Evolutionary conservation across 2,113 vertebrate genomes (phyloP), one percentile per base, ranked within the genome.

Genomic region (Ancistrus triradiatus): DNA sequence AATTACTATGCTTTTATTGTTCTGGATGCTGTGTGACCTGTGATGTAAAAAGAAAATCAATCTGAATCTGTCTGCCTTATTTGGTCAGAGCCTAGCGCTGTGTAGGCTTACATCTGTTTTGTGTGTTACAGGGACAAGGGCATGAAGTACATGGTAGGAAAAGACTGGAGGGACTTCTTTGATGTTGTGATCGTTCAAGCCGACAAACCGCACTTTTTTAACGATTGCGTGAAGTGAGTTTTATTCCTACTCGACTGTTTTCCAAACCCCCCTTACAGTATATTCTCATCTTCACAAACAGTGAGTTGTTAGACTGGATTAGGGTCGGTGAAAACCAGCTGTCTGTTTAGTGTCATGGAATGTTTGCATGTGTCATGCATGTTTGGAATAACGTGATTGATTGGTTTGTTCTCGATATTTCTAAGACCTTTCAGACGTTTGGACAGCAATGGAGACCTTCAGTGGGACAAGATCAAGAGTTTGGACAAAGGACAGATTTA

Each of bases 161-260:
- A 87, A 59, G 77, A 90, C 63, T 92, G 91, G 91, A 86, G 87
- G 60, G 90, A 91, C 44, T 91, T 91, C 63, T 92, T 92, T 24
- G 87, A 92, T 3, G 86, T 89, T 1, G 76, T 92, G 38, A 92
- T 92, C 1, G 90, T 92, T 7, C 90, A 92, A 68, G 90, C 91
- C 1, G 90, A 91, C 74, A 92, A 92, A 57, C 91, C 91, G 14
- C 86, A 90, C 73, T 92, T 92, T 81, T 92, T 92, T 78, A 91
- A 90, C 1, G 90, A 92, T 33, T 89, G 89, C 44, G 71, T 89
- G 72, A 91, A 91, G 90, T 92, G 75, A 85, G 90, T 86, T 6
- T 60, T 7, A 11, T 7, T 7, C 22, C 17, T 7, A 28, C 7
- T 4, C 10, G 2, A 4, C 27, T 31, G 2, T 19, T 13, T 15